Percentiles rank a stretch among this genome's conserved stretches.
phyloP scores from a whole-genome alignment of 2,797 vertebrate species.

The Stomatorhinus walkeri region DNA sequence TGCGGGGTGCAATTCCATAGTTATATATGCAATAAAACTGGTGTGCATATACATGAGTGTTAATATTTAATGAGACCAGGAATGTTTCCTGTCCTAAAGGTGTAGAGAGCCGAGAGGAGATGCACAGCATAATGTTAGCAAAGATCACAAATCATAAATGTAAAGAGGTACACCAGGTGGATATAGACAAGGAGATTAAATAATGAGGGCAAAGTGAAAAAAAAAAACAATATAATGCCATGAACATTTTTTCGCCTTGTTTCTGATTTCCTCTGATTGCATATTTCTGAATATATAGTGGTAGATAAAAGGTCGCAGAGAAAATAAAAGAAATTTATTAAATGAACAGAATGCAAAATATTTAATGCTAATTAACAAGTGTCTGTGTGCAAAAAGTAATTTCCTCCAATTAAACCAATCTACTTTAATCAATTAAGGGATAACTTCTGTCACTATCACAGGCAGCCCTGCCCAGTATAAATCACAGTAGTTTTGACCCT shows the following conservation, averaged over 20 bases:
- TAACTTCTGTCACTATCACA: background rate
- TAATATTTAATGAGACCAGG: background rate
- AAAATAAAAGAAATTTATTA: background rate
- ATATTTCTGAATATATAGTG: background rate
- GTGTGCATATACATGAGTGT: background rate
- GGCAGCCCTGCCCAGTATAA: background rate
- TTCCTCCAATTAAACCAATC: background rate
- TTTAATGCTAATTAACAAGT: background rate
- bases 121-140: background rate
- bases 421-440: background rate
- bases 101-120: background rate
- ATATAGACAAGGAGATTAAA: background rate
- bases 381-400: background rate
- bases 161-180: background rate
- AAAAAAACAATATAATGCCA: background rate
- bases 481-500: background rate
- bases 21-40: background rate
- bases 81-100: background rate
- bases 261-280: background rate
- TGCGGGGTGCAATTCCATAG: background rate
- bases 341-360: background rate
- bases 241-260: background rate
- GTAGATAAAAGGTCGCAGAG: background rate
- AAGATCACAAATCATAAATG: background rate
- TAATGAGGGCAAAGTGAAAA: background rate